Base-by-base conservation (phyloP, 2,888 invertebrate genomes). In the Cantharis flavilabris region DNA sequence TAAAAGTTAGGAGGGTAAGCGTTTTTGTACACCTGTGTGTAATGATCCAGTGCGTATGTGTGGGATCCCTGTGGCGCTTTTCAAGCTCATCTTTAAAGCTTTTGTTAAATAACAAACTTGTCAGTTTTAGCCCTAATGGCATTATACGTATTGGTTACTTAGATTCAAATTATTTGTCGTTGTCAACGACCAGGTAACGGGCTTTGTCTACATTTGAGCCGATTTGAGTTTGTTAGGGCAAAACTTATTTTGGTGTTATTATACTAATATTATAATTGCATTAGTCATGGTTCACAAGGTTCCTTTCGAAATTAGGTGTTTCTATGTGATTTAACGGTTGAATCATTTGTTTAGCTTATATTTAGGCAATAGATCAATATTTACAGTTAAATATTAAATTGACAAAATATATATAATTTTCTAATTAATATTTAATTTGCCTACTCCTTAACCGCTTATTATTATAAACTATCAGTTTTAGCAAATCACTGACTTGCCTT, bases 21-120 rank as follows among this genome's bases (percentile, higher is more conserved):
- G 75, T 77, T 72, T 73, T 70, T 72, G 75, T 85, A 82, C 87
- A 87, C 87, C 87, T 87, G 87, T 87, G 87, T 85, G 86, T 85
- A 87, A 87, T 87, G 87, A 87, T 87, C 86, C 86, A 84, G 86
- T 82, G 84, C 83, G 81, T 84, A 84, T 85, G 84, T 85, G 85
- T 84, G 84, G 84, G 86, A 86, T 85, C 86, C 86, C 85, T 82
- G 84, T 82, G 80, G 85, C 80, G 84, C 84, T 83, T 85, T 86
- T 86, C 80, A 84, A 79, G 81, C 81, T 80, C 83, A 85, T 84
- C 84, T 84, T 69, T 69, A 77, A 77, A 84, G 83, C 85, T 84
- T 85, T 84, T 84, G 65, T 85, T 80, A 79, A 84, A 81, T 84
- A 84, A 85, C 83, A 82, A 81, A 83, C 83, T 83, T 79, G 81